Evolutionary conservation across 2,797 vertebrate genomes (phyloP).

Genomic region (Cryptoprocta ferox): DNA sequence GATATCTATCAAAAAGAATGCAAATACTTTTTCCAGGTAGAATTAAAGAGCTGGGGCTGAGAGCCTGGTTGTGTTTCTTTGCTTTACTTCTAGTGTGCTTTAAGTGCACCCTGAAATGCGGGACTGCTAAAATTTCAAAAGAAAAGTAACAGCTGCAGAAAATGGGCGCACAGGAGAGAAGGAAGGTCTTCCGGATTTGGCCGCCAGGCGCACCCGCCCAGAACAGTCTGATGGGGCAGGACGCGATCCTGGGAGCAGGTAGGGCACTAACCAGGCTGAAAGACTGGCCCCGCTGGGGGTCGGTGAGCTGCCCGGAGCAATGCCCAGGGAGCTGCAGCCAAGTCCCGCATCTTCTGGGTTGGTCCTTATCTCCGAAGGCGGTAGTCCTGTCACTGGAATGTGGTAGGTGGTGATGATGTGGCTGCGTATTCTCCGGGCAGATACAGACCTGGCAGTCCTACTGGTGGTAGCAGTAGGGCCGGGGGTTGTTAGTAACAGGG

Average conservation of each 20-base stretch:
- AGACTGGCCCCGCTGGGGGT: neutral
- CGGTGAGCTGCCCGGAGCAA: neutral
- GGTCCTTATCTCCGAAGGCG: neutral
- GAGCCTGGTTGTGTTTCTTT: neutral
- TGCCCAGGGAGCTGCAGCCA: neutral
- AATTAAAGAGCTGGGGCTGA: neutral
- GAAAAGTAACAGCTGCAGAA: neutral
- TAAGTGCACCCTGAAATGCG: neutral
- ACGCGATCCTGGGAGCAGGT: neutral
- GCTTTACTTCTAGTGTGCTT: neutral
- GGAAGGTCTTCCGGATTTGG: too few relatives aligned
- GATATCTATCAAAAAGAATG: neutral
- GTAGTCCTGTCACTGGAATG: neutral
- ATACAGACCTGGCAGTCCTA: rapidly evolving
- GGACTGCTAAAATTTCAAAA: neutral
- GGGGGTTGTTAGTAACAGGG: neutral
- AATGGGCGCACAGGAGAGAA: neutral
- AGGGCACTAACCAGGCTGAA: neutral
- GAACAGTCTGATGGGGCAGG: too few relatives aligned
- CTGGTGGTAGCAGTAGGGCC: neutral
- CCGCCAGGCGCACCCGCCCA: too few relatives aligned
- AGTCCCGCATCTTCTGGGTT: neutral
- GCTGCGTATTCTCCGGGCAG: neutral
- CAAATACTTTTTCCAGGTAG: neutral
- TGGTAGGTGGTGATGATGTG: neutral